Evolutionary conservation across 1,140 invertebrate species (phyloP).

Genomic region (Venturia canescens): DNA sequence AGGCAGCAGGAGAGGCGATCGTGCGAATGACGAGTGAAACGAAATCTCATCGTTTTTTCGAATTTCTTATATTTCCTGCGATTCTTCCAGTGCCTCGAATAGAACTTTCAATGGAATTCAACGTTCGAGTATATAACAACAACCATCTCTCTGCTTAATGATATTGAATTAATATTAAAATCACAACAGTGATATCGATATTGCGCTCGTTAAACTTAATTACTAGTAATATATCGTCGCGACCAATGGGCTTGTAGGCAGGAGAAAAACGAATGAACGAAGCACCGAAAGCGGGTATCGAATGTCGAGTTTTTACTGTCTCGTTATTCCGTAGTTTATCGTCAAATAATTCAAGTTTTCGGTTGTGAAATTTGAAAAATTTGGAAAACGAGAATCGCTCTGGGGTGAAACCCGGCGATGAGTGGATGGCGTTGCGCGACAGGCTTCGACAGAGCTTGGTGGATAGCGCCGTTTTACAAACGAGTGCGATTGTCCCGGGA

Average conservation of each 20-base stretch:
- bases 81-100: conserved; percentile 19
- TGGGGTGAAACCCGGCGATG: no score
- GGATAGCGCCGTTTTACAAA: no score
- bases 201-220: conserved; percentile 34
- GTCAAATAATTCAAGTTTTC: no score
- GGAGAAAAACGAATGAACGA: conserved; percentile 10
- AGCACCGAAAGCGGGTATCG: conserved; percentile 1
- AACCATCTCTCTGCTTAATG: conserved; percentile 46
- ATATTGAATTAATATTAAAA: conserved; percentile 41
- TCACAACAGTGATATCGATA: conserved; percentile 43
- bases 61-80: conserved; percentile 29
- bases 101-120: conserved; percentile 49
- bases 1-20: no score
- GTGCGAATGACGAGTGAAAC: background rate
- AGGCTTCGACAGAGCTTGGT: no score
- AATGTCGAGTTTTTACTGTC: background rate
- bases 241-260: background rate
- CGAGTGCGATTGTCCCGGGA: no score
- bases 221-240: background rate
- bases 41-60: background rate
- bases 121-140: conserved; percentile 53
- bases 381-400: no score
- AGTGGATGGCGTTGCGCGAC: no score
- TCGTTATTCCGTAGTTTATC: background rate
- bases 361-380: no score